Percentiles rank a stretch among this genome's conserved stretches.
Conservation (phyloP, 2,888 invertebrate genomes). For the Dinocampus coccinellae region DNA sequence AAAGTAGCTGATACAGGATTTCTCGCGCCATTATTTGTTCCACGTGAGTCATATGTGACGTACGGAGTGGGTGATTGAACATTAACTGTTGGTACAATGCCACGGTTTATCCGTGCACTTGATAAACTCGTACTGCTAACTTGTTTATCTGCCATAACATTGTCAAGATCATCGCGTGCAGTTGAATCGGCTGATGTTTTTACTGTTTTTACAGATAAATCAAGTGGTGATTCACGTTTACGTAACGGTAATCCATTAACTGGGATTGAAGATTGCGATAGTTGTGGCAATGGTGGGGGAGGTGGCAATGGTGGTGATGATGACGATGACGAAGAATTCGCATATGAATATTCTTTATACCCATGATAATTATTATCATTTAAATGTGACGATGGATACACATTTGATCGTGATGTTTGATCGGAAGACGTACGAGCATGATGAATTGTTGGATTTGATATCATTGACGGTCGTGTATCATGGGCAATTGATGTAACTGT, state of each 20-base stretch:
- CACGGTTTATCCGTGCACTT: constrained; percentile 47
- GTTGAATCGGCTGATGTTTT: constrained; percentile 91
- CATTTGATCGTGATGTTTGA: constrained; percentile 43
- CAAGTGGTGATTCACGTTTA: constrained; percentile 85
- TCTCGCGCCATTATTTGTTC: constrained; percentile 41
- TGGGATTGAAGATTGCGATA: constrained; percentile 49
- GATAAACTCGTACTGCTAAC: constrained; percentile 52
- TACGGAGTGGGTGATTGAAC: constrained; percentile 57
- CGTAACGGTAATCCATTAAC: constrained; percentile 58
- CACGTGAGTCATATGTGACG: constrained; percentile 48
- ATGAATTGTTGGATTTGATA: constrained; percentile 40
- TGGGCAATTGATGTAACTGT: constrained; percentile 56
- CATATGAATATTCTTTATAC: constrained; percentile 56
- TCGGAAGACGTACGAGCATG: constrained; percentile 53
- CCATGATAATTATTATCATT: constrained; percentile 48
- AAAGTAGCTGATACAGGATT: constrained; percentile 44
- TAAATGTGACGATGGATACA: constrained; percentile 30
- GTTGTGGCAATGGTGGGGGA: constrained; percentile 42
- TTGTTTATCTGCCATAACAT: constrained; percentile 52
- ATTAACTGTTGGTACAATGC: constrained; percentile 54
- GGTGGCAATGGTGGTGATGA: constrained; percentile 35
- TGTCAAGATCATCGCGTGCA: constrained; percentile 77
- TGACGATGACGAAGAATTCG: constrained; percentile 34
- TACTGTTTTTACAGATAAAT: constrained; percentile 90
- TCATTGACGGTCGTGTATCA: constrained; percentile 50